Evolutionary conservation across 2,888 invertebrate genomes (phyloP), one percentile per base, ranked within the genome.

Genomic region (Tetanocera ferruginea): DNA sequence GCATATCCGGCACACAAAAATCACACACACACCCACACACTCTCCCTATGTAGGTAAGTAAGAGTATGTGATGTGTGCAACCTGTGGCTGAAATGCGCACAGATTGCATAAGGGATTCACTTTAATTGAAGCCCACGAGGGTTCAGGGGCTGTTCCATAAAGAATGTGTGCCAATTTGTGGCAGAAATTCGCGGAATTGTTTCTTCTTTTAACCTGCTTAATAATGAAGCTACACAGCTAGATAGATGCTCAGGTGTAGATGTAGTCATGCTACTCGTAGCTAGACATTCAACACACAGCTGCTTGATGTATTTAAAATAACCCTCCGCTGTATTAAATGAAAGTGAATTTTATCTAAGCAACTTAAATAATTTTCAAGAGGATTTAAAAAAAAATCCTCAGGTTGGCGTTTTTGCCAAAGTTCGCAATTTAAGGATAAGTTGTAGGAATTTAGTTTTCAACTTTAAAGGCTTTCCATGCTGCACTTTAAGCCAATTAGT

Each of bases 81-180:
- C n/a, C 28, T 64, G 64, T 31, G 64, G 25, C 6, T 64, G n/a
- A 28, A 52, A 55, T 43, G 37, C 43, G 25, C 43, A 67, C 43
- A 67, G 31, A 34, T 57, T 57, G 37, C 57, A 11, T 14, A 23
- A 28, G 57, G 57, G 70, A 31, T 37, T 72, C 43, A 25, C 14
- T 43, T 67, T 67, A 14, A 66, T 55, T 55, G 55, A 55, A 11
- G 19, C 17, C 8, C 60, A 37, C 37, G 60, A 23, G n/a, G 60
- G 19, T 43, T 19, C 23, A 37, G 14, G 25, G 25, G 2, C 28
- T 11, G 17, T 17, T 5, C 14, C 23, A 71, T 55, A 37, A 43
- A 72, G 37, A 72, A 72, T 57, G 60, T 72, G 57, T 72, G 72
- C 60, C 72, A 60, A 72, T 72, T 72, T 72, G 57, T 55, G 23